phyloP scores from a whole-genome alignment of 23 tunicate species.

The Clavelina lepadiformis region DNA sequence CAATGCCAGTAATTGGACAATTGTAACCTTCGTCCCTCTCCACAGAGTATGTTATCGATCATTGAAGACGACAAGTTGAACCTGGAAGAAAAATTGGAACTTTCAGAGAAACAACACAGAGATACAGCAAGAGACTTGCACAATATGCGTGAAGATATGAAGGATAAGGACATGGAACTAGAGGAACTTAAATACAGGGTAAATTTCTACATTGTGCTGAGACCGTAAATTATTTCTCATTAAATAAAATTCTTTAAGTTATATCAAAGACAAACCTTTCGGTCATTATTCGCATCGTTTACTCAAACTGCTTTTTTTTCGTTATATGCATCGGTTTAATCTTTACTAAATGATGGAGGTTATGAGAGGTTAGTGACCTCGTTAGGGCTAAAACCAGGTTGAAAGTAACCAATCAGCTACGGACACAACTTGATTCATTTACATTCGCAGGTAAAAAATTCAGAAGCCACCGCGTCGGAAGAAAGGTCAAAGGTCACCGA shows the following conservation, averaged over 20 bases:
- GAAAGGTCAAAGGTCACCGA: slow-evolving; percentile 50
- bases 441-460: slow-evolving; percentile 7
- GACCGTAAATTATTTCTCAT: not conserved
- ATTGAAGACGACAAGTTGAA: slow-evolving; percentile 45
- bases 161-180: slow-evolving; percentile 72
- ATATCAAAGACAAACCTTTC: too few species aligned
- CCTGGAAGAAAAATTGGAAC: slow-evolving; percentile 57
- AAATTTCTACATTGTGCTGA: not conserved
- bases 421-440: too few species aligned
- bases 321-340: too few species aligned
- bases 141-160: slow-evolving; percentile 30
- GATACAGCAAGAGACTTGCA: slow-evolving; percentile 21
- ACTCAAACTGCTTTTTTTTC: slow-evolving; percentile 8
- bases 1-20: too few species aligned
- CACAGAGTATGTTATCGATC: slow-evolving; percentile 25
- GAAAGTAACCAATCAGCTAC: too few species aligned
- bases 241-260: not conserved
- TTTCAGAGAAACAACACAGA: slow-evolving; percentile 12
- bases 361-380: too few species aligned
- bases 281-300: too few species aligned
- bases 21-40: too few species aligned
- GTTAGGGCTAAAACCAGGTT: too few species aligned
- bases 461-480: slow-evolving; percentile 4
- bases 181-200: slow-evolving; percentile 48
- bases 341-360: too few species aligned